These are phyloP conservation scores for Nysson spinosus DNA, from an alignment of 2,888 invertebrate genomes.

Conservation along the genomic window DNA sequence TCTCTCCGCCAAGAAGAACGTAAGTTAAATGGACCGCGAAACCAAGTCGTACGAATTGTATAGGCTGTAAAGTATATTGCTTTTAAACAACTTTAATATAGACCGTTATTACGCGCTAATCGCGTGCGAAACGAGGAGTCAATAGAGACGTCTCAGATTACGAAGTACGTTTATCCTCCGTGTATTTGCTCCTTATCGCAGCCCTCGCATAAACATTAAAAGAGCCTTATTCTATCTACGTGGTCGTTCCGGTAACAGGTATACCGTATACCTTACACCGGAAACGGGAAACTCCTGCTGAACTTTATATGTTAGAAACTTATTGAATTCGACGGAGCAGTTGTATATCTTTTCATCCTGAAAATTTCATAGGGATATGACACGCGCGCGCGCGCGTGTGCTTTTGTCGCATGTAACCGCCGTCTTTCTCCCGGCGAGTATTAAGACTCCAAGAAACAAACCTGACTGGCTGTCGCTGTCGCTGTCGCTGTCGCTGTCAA, in stretches of 20 bases:
- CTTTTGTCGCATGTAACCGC: no score
- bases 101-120: slow-evolving; percentile 75
- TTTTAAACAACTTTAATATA: slow-evolving; percentile 80
- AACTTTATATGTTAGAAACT: no score
- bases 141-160: slow-evolving; percentile 61
- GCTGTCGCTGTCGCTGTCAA: slow-evolving; percentile 65
- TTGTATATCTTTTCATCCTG: no score
- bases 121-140: slow-evolving; percentile 38
- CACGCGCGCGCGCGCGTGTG: no score
- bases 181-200: slow-evolving; percentile 14
- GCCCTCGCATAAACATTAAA: slow-evolving; percentile 40
- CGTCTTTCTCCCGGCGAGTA: no score
- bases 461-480: no score
- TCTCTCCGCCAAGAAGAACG: slow-evolving; percentile 62
- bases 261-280: no score
- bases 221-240: neutral
- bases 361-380: no score
- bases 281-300: no score
- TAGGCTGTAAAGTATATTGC: slow-evolving; percentile 73
- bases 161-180: slow-evolving; percentile 50
- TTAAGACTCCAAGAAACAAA: no score
- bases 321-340: no score
- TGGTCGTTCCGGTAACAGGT: no score
- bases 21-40: slow-evolving; percentile 28
- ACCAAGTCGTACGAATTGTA: slow-evolving; percentile 65